A percentile compares a stretch with the other conserved stretches of the same genome.
These are phyloP conservation scores for Drosophila lini DNA, from an alignment of 1,140 invertebrate species.

Conservation along the genomic window DNA sequence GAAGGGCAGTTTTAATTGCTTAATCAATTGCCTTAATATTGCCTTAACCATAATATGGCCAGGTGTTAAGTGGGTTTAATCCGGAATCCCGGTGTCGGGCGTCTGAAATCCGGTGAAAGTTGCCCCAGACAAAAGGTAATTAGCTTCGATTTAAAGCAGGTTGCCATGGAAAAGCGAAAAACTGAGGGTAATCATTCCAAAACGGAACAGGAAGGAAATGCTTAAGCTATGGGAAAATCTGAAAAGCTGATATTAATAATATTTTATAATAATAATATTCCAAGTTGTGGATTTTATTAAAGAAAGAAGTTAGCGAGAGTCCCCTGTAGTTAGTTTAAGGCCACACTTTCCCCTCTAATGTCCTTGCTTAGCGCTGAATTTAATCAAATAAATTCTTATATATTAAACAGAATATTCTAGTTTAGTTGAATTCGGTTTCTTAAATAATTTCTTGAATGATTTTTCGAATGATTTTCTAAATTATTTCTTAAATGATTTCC, in stretches of 20 bases:
- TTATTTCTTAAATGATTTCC: neutral
- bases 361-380: neutral
- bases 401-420: too few relatives aligned
- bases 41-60: conserved; percentile 21
- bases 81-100: neutral
- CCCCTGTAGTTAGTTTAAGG: too few relatives aligned
- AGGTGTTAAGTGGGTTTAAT: conserved; percentile 32
- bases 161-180: conserved; percentile 28
- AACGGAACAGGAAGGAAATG: conserved; percentile 62
- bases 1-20: conserved; percentile 40
- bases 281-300: conserved; percentile 13
- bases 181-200: conserved; percentile 55
- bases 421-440: neutral
- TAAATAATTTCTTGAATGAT: neutral
- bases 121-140: conserved; percentile 10
- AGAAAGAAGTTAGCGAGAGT: too few relatives aligned
- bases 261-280: conserved; percentile 14
- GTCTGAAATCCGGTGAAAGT: neutral
- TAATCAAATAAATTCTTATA: neutral
- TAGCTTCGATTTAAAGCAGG: conserved; percentile 25
- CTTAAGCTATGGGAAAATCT: conserved; percentile 65
- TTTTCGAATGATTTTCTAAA: neutral
- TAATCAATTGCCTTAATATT: conserved; percentile 53
- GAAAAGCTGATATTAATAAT: too few relatives aligned
- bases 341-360: neutral